Base-by-base conservation (phyloP, 2,797 vertebrate species). In the Scolopax rusticola region DNA sequence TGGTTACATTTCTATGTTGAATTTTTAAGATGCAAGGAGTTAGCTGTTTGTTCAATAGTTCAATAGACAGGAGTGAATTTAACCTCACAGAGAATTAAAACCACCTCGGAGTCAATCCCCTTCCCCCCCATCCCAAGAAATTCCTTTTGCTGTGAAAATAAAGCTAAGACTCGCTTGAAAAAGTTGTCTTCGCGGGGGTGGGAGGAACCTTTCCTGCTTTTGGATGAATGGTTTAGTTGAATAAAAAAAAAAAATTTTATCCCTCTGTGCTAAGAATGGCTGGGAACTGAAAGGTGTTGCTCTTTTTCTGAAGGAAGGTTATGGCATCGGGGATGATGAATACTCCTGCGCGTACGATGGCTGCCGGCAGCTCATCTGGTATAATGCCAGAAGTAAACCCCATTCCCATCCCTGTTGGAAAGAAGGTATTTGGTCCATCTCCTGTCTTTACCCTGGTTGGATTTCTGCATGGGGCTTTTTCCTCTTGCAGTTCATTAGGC, bases 301-400 rank as follows among this genome's bases (percentile, higher is more conserved):
- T 80, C 8, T 38, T 87, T 63, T 56, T 38, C 94, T 87, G 4
- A 97, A 99, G 99, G 99, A 99, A 98, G 99, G 99, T 76, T 99
- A 99, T 13, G 99, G 99, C 94, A 99, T 99, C 5, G 99, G 99
- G 91, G 99, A 99, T 7, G 99, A 99, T 32, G 99, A 99, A 86
- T 99, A 99, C 91, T 99, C 99, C 15, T 99, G 99, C 94, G 99
- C 99, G 0, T 99, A 99, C 6, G 99, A 99, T 92, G 99, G 99
- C 98, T 99, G 99, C 99, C 99, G 99, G 98, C 99, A 99, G 99
- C 99, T 99, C 96, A 99, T 99, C 95, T 99, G 99, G 99, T 99
- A 99, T 91, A 99, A 99, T 33, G 99, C 99, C 97, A 99, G 99
- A 98, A 99, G 99, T 97, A 99, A 99, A 98, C 98, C 99, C 92